These are phyloP conservation scores for Monochamus alternatus DNA, from an alignment of 2,888 invertebrate genomes.

Conservation along the genomic window DNA sequence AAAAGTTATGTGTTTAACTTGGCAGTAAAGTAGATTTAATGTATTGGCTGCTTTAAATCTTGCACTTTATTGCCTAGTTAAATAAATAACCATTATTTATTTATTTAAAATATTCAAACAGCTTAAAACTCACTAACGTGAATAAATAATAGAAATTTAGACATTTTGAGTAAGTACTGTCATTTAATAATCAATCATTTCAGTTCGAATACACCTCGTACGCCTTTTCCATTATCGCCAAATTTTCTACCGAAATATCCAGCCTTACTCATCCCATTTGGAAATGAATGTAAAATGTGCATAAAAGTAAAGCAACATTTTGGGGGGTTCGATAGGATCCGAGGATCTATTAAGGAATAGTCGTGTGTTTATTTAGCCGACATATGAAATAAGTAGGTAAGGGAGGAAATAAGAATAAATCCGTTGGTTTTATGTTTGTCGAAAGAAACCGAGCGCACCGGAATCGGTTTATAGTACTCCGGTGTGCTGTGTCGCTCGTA, in stretches of 20 bases:
- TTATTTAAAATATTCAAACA: too few species aligned
- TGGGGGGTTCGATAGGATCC: slow-evolving; percentile 1
- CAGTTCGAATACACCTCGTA: too few species aligned
- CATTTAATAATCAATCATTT: too few species aligned
- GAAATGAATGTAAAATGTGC: slow-evolving; percentile 14
- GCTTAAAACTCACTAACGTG: too few species aligned
- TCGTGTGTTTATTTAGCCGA: slow-evolving; percentile 34
- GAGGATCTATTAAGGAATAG: slow-evolving; percentile 28
- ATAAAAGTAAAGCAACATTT: slow-evolving; percentile 14
- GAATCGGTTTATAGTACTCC: slow-evolving; percentile 68
- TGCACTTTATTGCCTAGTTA: too few species aligned
- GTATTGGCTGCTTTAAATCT: too few species aligned
- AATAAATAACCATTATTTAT: too few species aligned
- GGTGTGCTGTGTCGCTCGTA: slow-evolving; percentile 67
- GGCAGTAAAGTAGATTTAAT: too few species aligned
- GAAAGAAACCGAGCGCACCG: slow-evolving; percentile 58
- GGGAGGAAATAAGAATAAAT: slow-evolving; percentile 49
- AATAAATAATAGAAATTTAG: too few species aligned
- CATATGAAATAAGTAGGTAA: slow-evolving; percentile 44
- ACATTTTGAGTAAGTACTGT: too few species aligned
- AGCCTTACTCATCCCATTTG: background rate
- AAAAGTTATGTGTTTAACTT: too few species aligned
- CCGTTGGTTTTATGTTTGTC: slow-evolving; percentile 51
- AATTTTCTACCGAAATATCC: background rate
- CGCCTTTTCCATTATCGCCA: too few species aligned